A percentile compares a stretch with the other conserved stretches of the same genome.
Evolutionary conservation across 2,888 invertebrate species (phyloP).

Genomic region (Ectemnius lituratus): DNA sequence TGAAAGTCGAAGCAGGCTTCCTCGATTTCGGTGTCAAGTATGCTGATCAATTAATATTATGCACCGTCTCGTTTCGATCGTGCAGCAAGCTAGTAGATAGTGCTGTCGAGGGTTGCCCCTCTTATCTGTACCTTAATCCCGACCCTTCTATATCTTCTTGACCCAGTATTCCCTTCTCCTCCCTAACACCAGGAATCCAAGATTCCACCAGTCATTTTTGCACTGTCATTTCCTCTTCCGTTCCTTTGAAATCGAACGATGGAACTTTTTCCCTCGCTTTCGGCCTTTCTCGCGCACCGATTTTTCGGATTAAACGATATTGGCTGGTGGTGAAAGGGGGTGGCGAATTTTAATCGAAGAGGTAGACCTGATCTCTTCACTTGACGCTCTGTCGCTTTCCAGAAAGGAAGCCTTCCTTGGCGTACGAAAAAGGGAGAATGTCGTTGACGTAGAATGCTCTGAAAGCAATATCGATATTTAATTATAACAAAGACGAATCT

Average conservation of each 20-base stretch:
- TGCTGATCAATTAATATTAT: slow-evolving; percentile 36
- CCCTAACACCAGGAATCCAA: background rate
- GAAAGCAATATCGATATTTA: slow-evolving; percentile 70
- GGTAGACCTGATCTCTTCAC: too few species aligned
- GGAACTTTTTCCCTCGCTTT: background rate
- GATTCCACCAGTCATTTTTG: slow-evolving; percentile 8
- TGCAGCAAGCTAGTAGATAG: slow-evolving; percentile 3
- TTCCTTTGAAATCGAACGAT: background rate
- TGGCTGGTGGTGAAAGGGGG: too few species aligned
- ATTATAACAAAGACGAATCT: slow-evolving; percentile 62
- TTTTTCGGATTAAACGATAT: background rate
- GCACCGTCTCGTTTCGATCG: slow-evolving; percentile 36
- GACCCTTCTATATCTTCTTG: slow-evolving; percentile 42
- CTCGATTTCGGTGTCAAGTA: slow-evolving; percentile 28
- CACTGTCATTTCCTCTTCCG: slow-evolving; percentile 13
- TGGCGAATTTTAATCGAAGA: too few species aligned
- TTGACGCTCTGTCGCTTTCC: too few species aligned
- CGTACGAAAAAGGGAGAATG: too few species aligned
- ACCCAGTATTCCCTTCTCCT: slow-evolving; percentile 28
- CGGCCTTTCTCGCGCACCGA: background rate
- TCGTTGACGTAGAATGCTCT: slow-evolving; percentile 34
- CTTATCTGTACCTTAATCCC: slow-evolving; percentile 42
- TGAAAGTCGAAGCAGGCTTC: too few species aligned
- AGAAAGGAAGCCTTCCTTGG: too few species aligned
- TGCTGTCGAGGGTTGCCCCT: slow-evolving; percentile 24